These are phyloP conservation scores for Tiliqua scincoides DNA, from an alignment of 2,113 vertebrate species.

Conservation along the genomic window DNA sequence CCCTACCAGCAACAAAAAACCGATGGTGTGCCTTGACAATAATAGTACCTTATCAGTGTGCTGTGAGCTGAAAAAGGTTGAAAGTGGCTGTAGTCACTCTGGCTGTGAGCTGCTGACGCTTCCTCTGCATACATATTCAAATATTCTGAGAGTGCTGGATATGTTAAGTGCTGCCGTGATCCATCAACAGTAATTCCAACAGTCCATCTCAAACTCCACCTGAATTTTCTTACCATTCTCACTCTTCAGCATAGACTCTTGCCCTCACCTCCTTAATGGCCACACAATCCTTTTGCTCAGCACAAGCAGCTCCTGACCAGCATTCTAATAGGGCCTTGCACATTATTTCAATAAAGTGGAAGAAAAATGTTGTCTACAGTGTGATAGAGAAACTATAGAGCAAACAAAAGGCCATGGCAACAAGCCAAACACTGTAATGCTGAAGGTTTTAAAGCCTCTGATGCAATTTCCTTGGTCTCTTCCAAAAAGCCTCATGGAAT, in stretches of 20 bases:
- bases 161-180: background rate
- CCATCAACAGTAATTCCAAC: background rate
- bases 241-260: background rate
- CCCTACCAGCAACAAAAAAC: too few species aligned
- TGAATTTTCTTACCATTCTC: too few species aligned
- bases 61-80: too few species aligned
- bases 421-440: background rate
- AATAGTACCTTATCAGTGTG: too few species aligned
- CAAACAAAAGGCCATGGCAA: constrained; percentile 21
- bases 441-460: constrained; percentile 3
- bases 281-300: background rate
- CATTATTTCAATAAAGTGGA: background rate
- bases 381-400: background rate
- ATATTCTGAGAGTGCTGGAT: too few species aligned
- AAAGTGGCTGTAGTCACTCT: too few species aligned
- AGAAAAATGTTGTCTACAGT: background rate
- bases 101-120: too few species aligned
- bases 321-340: background rate
- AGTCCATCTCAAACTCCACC: background rate
- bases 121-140: too few species aligned
- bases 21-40: too few species aligned
- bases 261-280: background rate
- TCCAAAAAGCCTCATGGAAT: background rate
- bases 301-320: background rate
- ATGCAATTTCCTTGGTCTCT: constrained; percentile 21